These are phyloP conservation scores for Magallana gigas DNA, from an alignment of 1,140 invertebrate genomes.

Conservation along the genomic window DNA sequence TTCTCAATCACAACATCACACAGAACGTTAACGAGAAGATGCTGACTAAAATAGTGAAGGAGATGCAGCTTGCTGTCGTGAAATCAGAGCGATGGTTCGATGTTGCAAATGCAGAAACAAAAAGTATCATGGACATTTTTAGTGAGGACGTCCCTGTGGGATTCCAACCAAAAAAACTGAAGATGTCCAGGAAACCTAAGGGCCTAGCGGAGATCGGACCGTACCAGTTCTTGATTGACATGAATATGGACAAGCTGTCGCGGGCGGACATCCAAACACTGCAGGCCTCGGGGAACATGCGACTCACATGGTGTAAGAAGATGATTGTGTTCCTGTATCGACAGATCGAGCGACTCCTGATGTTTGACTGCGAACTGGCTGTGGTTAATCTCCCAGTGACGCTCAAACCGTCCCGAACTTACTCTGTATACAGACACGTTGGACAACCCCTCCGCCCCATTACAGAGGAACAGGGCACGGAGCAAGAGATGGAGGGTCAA, in stretches of 20 bases:
- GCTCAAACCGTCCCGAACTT: slow-evolving; percentile 40
- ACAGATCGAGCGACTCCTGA: slow-evolving; percentile 51
- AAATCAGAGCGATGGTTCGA: slow-evolving; percentile 61
- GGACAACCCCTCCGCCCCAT: neutral
- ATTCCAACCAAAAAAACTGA: neutral
- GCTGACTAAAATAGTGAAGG: slow-evolving; percentile 59
- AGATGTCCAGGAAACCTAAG: neutral
- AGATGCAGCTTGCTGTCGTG: slow-evolving; percentile 63
- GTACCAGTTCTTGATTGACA: slow-evolving; percentile 46
- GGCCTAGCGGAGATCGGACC: slow-evolving; percentile 40
- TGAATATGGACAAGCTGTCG: slow-evolving; percentile 47
- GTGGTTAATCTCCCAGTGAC: slow-evolving; percentile 27
- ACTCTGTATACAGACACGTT: slow-evolving; percentile 40
- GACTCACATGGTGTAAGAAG: slow-evolving; percentile 49
- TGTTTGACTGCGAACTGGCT: slow-evolving; percentile 56
- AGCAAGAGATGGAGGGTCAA: neutral
- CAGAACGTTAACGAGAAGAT: slow-evolving; percentile 69
- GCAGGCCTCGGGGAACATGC: slow-evolving; percentile 41
- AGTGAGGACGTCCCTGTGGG: slow-evolving; percentile 47
- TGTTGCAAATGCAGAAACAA: slow-evolving; percentile 36
- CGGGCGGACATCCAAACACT: slow-evolving; percentile 26
- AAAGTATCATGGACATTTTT: slow-evolving; percentile 53
- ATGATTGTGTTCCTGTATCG: slow-evolving; percentile 51
- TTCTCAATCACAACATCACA: slow-evolving; percentile 72
- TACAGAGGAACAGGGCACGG: neutral